Base-by-base conservation (phyloP, 2,113 vertebrate genomes). In the Mustela nigripes region DNA sequence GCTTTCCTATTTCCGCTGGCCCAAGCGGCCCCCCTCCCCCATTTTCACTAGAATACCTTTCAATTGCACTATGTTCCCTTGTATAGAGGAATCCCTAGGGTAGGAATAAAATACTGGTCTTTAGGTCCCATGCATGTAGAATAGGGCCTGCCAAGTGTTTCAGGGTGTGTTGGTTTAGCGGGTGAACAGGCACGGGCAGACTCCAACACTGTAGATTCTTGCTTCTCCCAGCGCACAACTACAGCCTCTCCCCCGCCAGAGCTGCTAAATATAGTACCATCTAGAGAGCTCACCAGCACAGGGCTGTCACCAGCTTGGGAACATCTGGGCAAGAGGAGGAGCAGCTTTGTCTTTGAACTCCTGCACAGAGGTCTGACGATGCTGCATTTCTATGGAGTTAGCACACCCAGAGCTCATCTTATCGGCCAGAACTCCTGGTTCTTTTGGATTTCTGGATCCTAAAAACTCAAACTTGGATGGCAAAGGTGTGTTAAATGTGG, bases 341-440 rank as follows among this genome's bases (percentile, higher is more conserved):
- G 45, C 26, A n/a, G 56, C 80, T 79, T 36, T 36, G 67, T 60
- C 92, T 50, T 45, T 26, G 1, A 62, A 71, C 33, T 58, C 53
- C 48, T 11, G 15, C 2, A 0, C 0, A 0, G 28, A 89, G n/a
- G 42, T 78, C 91, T 93, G 60, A 78, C 0, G 16, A 48, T 0
- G 0, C 76, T 5, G 36, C 33, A 73, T 6, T 53, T 89, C 65
- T 50, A 73, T n/a, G 18, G 78, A 42, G 14, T 45, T 36, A 60
- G 76, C 63, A 85, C 0, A 71, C 63, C 56, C 45, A 22, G 0
- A 11, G 48, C 21, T 78, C 63, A 60, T 76, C 71, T 12, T 24
- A n/a, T 42, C 63, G 24, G 50, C 36, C 28, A 50, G 63, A 80
- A 48, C n/a, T 31, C 63, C 71, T 11, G 48, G 10, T 26, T 74